Percentiles rank a stretch among this genome's conserved stretches.
These are phyloP conservation scores for Neomorphus geoffroyi DNA, from an alignment of 2,797 vertebrate genomes.

Conservation along the genomic window DNA sequence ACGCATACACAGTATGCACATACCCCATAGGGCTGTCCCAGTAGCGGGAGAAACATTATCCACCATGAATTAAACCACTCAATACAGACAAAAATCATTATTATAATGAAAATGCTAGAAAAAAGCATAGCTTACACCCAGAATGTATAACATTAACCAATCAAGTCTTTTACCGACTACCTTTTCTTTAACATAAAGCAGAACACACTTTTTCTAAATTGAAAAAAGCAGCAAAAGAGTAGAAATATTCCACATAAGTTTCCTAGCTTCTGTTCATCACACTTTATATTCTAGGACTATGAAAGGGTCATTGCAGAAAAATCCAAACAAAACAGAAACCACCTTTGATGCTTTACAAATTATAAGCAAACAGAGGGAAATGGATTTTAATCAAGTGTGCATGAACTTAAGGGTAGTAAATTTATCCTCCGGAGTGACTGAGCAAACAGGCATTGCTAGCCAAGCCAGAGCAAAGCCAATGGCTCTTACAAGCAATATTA, in stretches of 20 bases:
- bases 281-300: background rate
- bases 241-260: constrained; percentile 64
- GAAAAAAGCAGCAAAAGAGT: constrained; percentile 38
- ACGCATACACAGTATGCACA: constrained; percentile 37
- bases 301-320: background rate
- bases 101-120: constrained; percentile 61
- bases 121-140: constrained; percentile 46
- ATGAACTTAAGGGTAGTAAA: background rate
- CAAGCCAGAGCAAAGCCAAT: constrained; percentile 6
- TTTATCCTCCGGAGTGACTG: background rate
- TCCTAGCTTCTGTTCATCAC: background rate
- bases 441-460: background rate
- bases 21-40: constrained; percentile 42
- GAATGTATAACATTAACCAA: constrained; percentile 45
- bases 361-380: background rate
- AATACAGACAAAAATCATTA: constrained; percentile 51
- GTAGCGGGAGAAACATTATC: constrained; percentile 31
- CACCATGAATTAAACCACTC: constrained; percentile 38
- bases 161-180: background rate
- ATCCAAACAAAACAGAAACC: background rate
- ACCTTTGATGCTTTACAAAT: background rate
- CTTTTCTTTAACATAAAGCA: constrained; percentile 64
- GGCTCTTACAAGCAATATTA: background rate
- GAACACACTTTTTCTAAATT: background rate
- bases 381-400: background rate